These are phyloP conservation scores for Brachypterus glaber DNA, from an alignment of 2,888 invertebrate genomes.

Conservation along the genomic window DNA sequence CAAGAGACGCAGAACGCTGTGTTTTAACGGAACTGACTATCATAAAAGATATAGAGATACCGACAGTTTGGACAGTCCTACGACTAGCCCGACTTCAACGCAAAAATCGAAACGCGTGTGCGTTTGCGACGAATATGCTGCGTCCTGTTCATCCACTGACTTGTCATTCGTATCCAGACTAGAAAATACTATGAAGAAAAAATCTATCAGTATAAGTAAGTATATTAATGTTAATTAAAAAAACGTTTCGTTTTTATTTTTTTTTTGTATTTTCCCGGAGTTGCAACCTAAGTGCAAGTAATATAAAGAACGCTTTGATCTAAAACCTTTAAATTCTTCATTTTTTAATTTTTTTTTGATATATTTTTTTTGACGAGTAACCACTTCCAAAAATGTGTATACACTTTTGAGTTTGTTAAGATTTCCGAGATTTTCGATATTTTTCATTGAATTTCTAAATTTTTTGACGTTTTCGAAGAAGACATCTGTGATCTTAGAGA, in stretches of 20 bases:
- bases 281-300: too few species aligned
- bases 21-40: conserved; percentile 17
- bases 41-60: conserved; percentile 25
- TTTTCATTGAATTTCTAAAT: too few species aligned
- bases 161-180: conserved; percentile 10
- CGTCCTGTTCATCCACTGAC: conserved; percentile 31
- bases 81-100: conserved; percentile 16
- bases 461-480: too few species aligned
- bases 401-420: too few species aligned
- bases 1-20: conserved; percentile 28
- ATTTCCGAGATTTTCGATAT: too few species aligned
- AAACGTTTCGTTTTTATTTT: conserved; percentile 3
- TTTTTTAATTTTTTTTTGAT: too few species aligned
- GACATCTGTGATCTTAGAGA: too few species aligned
- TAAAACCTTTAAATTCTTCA: too few species aligned
- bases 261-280: too few species aligned
- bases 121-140: conserved; percentile 33
- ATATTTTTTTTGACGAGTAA: too few species aligned
- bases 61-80: conserved; percentile 17
- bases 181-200: conserved; percentile 18
- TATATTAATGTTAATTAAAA: conserved; percentile 7
- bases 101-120: conserved; percentile 28
- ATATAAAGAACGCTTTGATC: too few species aligned
- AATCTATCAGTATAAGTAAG: conserved; percentile 24
- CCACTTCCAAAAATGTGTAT: too few species aligned